These are phyloP conservation scores for Catharus minimus DNA, from an alignment of 2,113 vertebrate species.

Conservation along the genomic window DNA sequence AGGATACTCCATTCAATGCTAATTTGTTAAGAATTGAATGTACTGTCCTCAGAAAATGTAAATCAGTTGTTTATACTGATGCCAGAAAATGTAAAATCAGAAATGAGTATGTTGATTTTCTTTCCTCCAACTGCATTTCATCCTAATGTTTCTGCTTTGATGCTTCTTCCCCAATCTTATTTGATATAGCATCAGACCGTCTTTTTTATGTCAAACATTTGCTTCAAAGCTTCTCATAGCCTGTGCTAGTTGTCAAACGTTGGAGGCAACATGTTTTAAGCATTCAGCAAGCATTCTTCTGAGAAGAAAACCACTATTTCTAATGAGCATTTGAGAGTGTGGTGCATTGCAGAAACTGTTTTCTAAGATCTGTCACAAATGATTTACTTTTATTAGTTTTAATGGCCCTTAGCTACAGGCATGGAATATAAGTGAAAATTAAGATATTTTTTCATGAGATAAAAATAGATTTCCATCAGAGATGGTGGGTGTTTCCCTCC, in stretches of 20 bases:
- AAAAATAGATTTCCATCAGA: constrained; percentile 73
- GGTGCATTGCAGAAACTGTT: constrained; percentile 75
- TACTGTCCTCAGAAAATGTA: constrained; percentile 46
- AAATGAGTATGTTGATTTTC: constrained; percentile 64
- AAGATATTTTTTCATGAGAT: constrained; percentile 78
- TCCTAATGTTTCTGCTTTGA: constrained; percentile 62
- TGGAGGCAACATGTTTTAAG: constrained; percentile 69
- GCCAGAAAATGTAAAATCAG: constrained; percentile 62
- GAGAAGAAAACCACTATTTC: constrained; percentile 74
- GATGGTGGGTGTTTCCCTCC: background rate
- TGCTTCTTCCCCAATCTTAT: constrained; percentile 43
- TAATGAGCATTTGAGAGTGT: constrained; percentile 72
- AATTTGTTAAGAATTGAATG: constrained; percentile 29
- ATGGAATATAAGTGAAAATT: constrained; percentile 81
- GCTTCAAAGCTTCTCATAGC: constrained; percentile 71
- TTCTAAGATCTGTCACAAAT: constrained; percentile 81
- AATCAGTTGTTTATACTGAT: constrained; percentile 66
- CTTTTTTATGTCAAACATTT: constrained; percentile 71
- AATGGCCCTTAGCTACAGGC: constrained; percentile 79
- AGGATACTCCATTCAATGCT: background rate
- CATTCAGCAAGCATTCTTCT: constrained; percentile 71
- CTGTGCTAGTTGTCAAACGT: constrained; percentile 73
- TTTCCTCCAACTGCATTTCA: constrained; percentile 46
- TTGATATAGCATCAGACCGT: constrained; percentile 64
- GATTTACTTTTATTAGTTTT: constrained; percentile 83